Evolutionary conservation across 1,140 invertebrate genomes (phyloP).

Genomic region (Pararge aegeria): DNA sequence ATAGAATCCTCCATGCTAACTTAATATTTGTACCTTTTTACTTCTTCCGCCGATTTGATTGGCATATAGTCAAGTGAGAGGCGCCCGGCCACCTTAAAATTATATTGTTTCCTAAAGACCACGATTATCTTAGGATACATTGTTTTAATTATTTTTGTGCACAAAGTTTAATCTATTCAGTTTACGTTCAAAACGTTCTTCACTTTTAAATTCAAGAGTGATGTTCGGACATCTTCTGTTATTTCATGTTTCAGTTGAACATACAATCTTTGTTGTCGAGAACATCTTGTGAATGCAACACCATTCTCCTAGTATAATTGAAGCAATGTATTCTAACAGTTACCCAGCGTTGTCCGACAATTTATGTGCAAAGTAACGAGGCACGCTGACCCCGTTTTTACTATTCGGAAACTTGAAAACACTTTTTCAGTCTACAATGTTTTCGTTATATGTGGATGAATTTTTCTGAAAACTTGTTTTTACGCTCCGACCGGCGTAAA

Average conservation of each 20-base stretch:
- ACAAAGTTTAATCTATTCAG: too few relatives aligned
- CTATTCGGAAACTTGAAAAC: conserved; percentile 21
- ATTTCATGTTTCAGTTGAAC: neutral
- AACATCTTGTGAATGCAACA: conserved; percentile 7
- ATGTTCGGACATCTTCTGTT: neutral
- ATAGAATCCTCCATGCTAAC: too few relatives aligned
- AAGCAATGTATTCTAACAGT: conserved; percentile 27
- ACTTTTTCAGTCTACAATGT: conserved; percentile 7
- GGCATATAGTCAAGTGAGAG: too few relatives aligned
- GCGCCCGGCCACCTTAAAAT: too few relatives aligned
- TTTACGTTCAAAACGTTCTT: too few relatives aligned
- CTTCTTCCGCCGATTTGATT: too few relatives aligned
- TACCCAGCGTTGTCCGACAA: conserved; percentile 21
- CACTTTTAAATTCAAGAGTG: too few relatives aligned
- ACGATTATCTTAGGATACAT: too few relatives aligned
- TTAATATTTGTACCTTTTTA: too few relatives aligned
- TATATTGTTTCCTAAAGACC: too few relatives aligned
- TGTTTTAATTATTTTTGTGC: too few relatives aligned
- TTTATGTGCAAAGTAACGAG: conserved; percentile 23
- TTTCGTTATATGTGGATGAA: conserved; percentile 5
- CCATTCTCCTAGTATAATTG: conserved; percentile 25
- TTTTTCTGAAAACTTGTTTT: conserved; percentile 7
- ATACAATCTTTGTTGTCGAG: neutral
- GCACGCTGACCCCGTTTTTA: conserved; percentile 25
- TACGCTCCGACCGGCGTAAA: neutral